phyloP scores from a whole-genome alignment of 2,113 vertebrate species.

The Tenrec ecaudatus region DNA sequence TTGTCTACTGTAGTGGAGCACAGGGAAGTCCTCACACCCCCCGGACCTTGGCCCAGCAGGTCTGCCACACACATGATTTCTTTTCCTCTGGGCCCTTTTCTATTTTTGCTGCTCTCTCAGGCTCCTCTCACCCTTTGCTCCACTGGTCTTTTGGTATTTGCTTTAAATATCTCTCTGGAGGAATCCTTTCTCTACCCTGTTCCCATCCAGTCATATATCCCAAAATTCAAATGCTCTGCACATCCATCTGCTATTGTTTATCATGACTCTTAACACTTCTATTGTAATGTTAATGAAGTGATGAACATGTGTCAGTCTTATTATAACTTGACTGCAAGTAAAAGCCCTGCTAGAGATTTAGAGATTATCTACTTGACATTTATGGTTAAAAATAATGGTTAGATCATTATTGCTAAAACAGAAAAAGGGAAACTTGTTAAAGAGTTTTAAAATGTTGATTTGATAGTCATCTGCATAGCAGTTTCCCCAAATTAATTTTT shows the following conservation, averaged over 20 bases:
- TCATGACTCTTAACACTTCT: not conserved
- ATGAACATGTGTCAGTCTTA: not conserved
- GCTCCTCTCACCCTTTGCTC: not conserved
- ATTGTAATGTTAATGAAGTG: not conserved
- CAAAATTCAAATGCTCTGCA: not conserved
- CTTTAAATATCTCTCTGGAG: not conserved
- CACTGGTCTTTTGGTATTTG: not conserved
- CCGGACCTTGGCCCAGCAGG: not conserved
- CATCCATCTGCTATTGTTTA: not conserved
- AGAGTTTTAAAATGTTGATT: not conserved
- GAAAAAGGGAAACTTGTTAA: not conserved
- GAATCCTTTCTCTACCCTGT: not conserved
- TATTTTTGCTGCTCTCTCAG: not conserved
- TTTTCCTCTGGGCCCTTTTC: not conserved
- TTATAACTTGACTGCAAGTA: not conserved
- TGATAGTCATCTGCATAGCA: not conserved
- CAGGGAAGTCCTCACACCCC: not conserved
- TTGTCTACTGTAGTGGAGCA: not conserved
- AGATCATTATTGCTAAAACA: not conserved
- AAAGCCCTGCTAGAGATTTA: not conserved
- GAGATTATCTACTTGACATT: conserved; percentile 2
- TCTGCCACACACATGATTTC: not conserved
- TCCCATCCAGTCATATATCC: not conserved
- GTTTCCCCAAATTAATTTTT: not conserved
- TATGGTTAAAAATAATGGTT: conserved; percentile 14